Evolutionary conservation across 2,888 invertebrate species (phyloP), one percentile per base, ranked within the genome.

Genomic region (Ommatoiulus sabulosus): DNA sequence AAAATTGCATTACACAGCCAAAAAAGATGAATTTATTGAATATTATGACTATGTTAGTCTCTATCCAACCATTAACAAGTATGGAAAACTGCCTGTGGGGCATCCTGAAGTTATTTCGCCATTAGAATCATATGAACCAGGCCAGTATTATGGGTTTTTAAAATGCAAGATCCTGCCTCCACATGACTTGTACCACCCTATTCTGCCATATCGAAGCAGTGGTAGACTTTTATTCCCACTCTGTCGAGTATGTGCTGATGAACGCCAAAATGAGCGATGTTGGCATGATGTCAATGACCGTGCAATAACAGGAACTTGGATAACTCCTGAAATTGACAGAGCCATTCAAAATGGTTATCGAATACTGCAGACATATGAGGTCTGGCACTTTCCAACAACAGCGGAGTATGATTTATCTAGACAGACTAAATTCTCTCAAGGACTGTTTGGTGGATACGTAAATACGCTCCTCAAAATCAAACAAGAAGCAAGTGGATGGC

Each of bases 401-500:
- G 44, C 84, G 3, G n/a, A 80, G 10, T 88, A 80, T 35, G 12
- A 35, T 2, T 2, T 10, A 10, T 6, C 0, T 35, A 0, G 2
- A 7, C 2, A 24, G 3, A 8, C 6, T n/a, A 0, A 3, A 63
- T 63, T 12, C 20, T 2, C 35, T 6, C 17, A 57, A 12, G 84
- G 88, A 0, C 84, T 88, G 8, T 88, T 88, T 88, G 63, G 20
- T 17, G 44, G 44, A 4, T 84, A 88, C 84, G 88, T 88, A 0
- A 44, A 84, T 10, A 1, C 84, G 4, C 20, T 88, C 0, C 44
- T 84, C 0, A 80, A 88, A 44, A 12, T 88, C 8, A 72, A 88
- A 20, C 88, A 88, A 17, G 35, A 88, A 8, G 44, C 88, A 20
- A 46, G 72, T 20, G 88, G 88, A 1, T 88, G 44, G 88, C 88